phyloP scores from a whole-genome alignment of 2,113 vertebrate species.

The Hiodon alosoides region DNA sequence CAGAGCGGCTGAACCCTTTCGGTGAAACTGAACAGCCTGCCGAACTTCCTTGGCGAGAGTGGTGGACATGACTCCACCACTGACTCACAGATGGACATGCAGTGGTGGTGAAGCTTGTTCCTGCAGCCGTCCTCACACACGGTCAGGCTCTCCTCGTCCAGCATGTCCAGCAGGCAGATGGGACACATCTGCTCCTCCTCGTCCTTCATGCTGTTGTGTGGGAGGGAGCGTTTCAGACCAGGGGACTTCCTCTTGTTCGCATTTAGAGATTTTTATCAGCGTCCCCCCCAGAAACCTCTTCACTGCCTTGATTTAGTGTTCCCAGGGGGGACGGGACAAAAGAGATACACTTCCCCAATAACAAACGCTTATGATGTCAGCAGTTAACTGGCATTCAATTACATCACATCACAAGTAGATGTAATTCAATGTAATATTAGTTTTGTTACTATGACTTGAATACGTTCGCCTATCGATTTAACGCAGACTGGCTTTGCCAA shows the following conservation, averaged over 20 bases:
- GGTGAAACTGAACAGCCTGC: too few species aligned
- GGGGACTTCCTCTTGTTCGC: too few species aligned
- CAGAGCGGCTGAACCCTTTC: too few species aligned
- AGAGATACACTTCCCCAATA: too few species aligned
- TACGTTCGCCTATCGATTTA: not conserved
- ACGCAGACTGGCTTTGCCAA: not conserved
- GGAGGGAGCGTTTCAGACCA: slow-evolving; percentile 7
- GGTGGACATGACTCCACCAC: too few species aligned
- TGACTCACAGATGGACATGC: slow-evolving; percentile 88
- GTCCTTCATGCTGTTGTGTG: slow-evolving; percentile 69
- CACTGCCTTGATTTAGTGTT: too few species aligned
- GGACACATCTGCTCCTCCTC: slow-evolving; percentile 91
- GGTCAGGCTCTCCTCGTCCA: slow-evolving; percentile 83
- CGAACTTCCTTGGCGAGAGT: not conserved
- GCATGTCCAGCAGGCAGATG: slow-evolving; percentile 83
- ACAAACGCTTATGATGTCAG: too few species aligned
- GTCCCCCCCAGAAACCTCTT: too few species aligned
- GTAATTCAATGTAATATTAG: not conserved
- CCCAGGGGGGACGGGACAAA: too few species aligned
- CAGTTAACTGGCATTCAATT: too few species aligned
- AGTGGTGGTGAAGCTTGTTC: slow-evolving; percentile 87
- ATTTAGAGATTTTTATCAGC: too few species aligned
- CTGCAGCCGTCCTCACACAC: slow-evolving; percentile 84
- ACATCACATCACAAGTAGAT: not conserved
- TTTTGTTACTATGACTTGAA: too few species aligned